These are phyloP conservation scores for Hydraecia micacea DNA, from an alignment of 2,888 invertebrate species.

Conservation along the genomic window DNA sequence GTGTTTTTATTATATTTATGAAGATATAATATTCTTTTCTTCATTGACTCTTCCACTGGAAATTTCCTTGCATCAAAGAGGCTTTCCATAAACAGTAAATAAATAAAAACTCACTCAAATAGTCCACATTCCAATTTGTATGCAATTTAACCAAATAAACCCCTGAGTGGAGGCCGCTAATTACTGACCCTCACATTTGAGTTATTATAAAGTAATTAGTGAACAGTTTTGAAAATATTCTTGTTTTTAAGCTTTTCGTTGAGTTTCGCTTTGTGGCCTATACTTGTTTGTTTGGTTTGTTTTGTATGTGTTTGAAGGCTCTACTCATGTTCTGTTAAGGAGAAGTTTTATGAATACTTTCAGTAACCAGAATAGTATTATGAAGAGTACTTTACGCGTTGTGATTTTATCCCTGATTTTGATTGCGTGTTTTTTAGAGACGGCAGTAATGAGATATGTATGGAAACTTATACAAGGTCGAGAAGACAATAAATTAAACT, in stretches of 20 bases:
- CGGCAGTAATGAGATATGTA: background rate
- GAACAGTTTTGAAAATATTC: constrained; percentile 56
- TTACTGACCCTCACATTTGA: constrained; percentile 61
- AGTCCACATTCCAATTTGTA: constrained; percentile 19
- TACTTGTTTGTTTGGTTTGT: constrained; percentile 22
- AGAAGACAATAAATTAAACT: background rate
- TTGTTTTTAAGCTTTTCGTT: constrained; percentile 51
- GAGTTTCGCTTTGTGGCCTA: constrained; percentile 52
- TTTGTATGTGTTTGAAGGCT: constrained; percentile 11
- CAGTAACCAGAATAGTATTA: background rate
- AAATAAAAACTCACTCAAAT: constrained; percentile 27
- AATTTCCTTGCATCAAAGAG: background rate
- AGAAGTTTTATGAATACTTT: background rate
- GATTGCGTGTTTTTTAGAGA: background rate
- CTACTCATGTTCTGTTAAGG: background rate
- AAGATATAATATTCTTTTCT: background rate
- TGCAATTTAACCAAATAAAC: constrained; percentile 40
- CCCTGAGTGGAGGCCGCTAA: constrained; percentile 51
- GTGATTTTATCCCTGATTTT: background rate
- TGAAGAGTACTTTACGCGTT: background rate
- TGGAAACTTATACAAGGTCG: background rate
- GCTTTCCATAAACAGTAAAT: constrained; percentile 7
- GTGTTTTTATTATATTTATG: no score
- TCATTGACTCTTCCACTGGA: background rate
- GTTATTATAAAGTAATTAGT: constrained; percentile 67